Evolutionary conservation across 2,113 vertebrate species (phyloP).

Genomic region (Cebus imitator): DNA sequence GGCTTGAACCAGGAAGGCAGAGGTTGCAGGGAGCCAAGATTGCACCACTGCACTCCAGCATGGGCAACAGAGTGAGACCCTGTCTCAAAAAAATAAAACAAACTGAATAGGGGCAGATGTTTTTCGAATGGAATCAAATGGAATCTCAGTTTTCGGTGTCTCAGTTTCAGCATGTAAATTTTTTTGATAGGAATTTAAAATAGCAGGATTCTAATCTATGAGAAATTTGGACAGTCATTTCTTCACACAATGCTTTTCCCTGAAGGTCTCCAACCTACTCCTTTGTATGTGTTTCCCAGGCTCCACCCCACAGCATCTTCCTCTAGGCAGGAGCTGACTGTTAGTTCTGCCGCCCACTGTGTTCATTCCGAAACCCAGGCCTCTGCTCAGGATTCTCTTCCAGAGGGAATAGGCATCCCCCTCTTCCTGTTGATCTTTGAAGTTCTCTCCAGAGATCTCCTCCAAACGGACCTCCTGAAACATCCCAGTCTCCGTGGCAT

Average conservation of each 20-base stretch:
- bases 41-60: too few species aligned
- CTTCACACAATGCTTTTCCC: background rate
- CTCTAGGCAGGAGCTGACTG: background rate
- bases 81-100: too few species aligned
- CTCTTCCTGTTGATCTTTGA: background rate
- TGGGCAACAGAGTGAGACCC: too few species aligned
- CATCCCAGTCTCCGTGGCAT: fast-evolving
- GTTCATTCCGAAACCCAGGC: background rate
- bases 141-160: background rate
- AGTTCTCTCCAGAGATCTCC: background rate
- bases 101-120: background rate
- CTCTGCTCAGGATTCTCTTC: background rate
- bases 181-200: background rate
- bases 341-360: fast-evolving
- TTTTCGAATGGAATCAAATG: background rate
- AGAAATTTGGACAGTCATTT: fast-evolving
- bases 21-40: too few species aligned
- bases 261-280: background rate
- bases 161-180: background rate
- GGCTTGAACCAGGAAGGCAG: too few species aligned
- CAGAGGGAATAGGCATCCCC: background rate
- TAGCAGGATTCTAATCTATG: background rate
- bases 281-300: fast-evolving
- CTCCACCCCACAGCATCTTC: fast-evolving
- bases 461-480: background rate